Base-by-base conservation (phyloP, 2,797 vertebrate species). In the Oreochromis grahami region DNA sequence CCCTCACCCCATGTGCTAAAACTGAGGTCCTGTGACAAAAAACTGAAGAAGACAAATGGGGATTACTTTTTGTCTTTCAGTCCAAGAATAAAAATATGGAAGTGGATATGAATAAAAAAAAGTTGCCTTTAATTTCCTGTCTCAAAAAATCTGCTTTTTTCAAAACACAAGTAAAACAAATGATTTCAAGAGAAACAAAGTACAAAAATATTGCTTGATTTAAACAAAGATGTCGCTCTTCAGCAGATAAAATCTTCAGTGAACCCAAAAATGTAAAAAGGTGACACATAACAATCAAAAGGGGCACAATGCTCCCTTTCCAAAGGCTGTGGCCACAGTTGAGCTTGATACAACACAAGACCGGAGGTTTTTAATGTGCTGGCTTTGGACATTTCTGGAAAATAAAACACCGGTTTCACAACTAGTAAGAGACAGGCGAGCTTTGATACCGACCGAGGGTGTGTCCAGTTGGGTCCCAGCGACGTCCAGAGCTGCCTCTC, bases 381-480 rank as follows among this genome's bases (percentile, higher is more conserved):
- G 24, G 17, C 26, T 32, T 34, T 74, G 32, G 50, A 34, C 1
- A 78, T 78, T 32, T 19, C 50, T 34, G 56, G 15, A 0, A 24
- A 29, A 6, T 24, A 14, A 12, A 32, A 24, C 26, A 34, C 24
- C 6, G 29, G 24, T 55, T 55, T 32, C 14, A 15, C 17, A 38
- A 32, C 58, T 63, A 63, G 58, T 56, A 6, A 48, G 8, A 19
- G 12, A 26, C 29, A 3, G 13, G n/a, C 10, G 77, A 24, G 10
- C 6, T 24, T 17, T 21, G 58, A 2, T 26, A 86, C 96, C 89
- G 77, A 98, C 98, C 96, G 94, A 7, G 96, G 91, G 10, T 93
- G 93, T 15, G 94, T 98, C 98, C 98, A 98, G 84, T 97, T 95
- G 43, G 96, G 95, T 6, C 97, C 98, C 55, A 98, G 93, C 1